Evolutionary conservation across 2,888 invertebrate genomes (phyloP).

Genomic region (Amiota mariae): DNA sequence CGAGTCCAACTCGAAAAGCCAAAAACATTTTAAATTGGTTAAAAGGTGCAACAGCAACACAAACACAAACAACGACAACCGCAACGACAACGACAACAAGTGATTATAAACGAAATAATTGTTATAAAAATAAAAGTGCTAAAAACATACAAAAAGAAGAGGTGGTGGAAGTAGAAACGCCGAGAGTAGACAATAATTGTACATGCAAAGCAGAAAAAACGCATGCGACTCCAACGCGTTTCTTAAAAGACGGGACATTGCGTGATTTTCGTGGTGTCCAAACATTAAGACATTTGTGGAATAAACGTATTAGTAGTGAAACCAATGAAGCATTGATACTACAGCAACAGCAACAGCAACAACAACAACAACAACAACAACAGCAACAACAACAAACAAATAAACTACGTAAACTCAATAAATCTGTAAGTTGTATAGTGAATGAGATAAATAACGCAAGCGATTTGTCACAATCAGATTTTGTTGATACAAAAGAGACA

Average conservation of each 20-base stretch:
- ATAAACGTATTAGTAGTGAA: conserved; percentile 69
- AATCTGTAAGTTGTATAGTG: conserved; percentile 67
- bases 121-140: conserved; percentile 18
- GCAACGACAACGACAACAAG: conserved; percentile 41
- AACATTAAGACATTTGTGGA: conserved; percentile 71
- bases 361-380: no score
- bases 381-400: conserved; percentile 41
- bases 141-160: not conserved
- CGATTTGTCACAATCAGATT: conserved; percentile 39
- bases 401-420: conserved; percentile 60
- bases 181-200: conserved; percentile 41
- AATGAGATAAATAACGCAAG: conserved; percentile 56
- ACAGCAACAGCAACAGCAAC: conserved; percentile 25
- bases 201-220: conserved; percentile 46
- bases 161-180: not conserved
- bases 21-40: conserved; percentile 70
- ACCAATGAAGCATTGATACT: conserved; percentile 44
- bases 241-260: conserved; percentile 43
- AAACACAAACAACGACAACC: no score
- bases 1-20: conserved; percentile 58
- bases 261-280: conserved; percentile 71
- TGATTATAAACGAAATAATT: conserved; percentile 12
- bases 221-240: conserved; percentile 42
- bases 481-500: conserved; percentile 35
- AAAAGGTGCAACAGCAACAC: conserved; percentile 56